phyloP scores from a whole-genome alignment of 53 echinoderm and acorn worm genomes.

The Holothuria leucospilota region DNA sequence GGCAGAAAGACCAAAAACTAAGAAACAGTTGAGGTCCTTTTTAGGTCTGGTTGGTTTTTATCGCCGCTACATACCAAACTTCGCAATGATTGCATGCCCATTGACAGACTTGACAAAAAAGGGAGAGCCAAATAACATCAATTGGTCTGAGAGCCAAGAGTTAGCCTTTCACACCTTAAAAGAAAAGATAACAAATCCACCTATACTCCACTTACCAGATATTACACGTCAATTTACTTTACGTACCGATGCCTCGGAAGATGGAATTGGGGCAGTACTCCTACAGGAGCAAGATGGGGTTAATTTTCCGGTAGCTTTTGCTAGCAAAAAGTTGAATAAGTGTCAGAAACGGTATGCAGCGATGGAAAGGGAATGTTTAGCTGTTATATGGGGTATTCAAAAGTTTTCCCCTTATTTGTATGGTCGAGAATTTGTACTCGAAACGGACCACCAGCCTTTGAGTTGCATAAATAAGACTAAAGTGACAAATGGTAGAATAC shows the following conservation, averaged over 20 bases:
- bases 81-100: slow-evolving; percentile 33
- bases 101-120: slow-evolving; percentile 44
- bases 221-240: neutral
- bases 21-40: slow-evolving; percentile 38
- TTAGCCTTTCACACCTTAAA: slow-evolving; percentile 44
- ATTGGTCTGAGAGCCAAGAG: neutral
- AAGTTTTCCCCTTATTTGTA: slow-evolving; percentile 41
- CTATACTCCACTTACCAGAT: slow-evolving; percentile 46
- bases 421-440: slow-evolving; percentile 31
- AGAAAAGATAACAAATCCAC: neutral
- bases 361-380: slow-evolving; percentile 57
- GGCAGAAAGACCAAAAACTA: slow-evolving; percentile 17
- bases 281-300: slow-evolving; percentile 17
- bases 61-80: slow-evolving; percentile 48
- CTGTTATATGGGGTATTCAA: slow-evolving; percentile 35
- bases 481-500: slow-evolving; percentile 41
- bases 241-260: slow-evolving; percentile 46
- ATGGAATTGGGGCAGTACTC: slow-evolving; percentile 54
- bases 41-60: slow-evolving; percentile 44
- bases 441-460: slow-evolving; percentile 60
- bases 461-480: slow-evolving; percentile 22
- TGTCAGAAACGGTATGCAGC: slow-evolving; percentile 27
- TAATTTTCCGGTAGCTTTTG: slow-evolving; percentile 41
- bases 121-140: neutral
- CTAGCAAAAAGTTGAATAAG: slow-evolving; percentile 41